Conservation (phyloP, 2,888 invertebrate species). For the Calliphora vomitoria region DNA sequence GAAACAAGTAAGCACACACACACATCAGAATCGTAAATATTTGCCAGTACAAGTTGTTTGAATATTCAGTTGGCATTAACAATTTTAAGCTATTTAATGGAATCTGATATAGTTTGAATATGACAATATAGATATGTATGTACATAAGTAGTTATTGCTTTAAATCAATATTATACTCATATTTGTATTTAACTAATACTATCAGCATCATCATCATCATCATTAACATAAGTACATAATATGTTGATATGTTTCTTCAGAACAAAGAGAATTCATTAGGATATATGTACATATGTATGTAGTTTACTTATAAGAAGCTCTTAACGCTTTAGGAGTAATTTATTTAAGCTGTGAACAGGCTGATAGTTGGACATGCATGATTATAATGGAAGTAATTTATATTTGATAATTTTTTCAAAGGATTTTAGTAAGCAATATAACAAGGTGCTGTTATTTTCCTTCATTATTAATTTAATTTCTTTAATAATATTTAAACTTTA, state of each 20-base stretch:
- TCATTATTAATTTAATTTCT: neutral
- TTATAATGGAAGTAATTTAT: neutral
- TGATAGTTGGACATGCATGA: neutral
- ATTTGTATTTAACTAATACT: slow-evolving; percentile 29
- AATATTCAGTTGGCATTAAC: slow-evolving; percentile 27
- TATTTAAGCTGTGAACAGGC: neutral
- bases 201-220: neutral
- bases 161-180: slow-evolving; percentile 10
- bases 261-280: slow-evolving; percentile 24
- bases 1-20: neutral
- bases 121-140: no score
- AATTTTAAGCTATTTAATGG: slow-evolving; percentile 24
- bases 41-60: neutral
- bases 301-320: neutral
- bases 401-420: neutral
- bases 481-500: neutral
- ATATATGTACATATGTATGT: no score
- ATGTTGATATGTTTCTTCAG: neutral
- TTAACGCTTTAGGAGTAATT: neutral
- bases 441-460: neutral
- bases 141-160: neutral
- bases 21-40: neutral
- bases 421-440: no score
- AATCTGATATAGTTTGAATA: neutral
- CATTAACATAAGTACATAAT: neutral